phyloP scores from a whole-genome alignment of 2,797 vertebrate genomes.

The Enteromius viviparus region DNA sequence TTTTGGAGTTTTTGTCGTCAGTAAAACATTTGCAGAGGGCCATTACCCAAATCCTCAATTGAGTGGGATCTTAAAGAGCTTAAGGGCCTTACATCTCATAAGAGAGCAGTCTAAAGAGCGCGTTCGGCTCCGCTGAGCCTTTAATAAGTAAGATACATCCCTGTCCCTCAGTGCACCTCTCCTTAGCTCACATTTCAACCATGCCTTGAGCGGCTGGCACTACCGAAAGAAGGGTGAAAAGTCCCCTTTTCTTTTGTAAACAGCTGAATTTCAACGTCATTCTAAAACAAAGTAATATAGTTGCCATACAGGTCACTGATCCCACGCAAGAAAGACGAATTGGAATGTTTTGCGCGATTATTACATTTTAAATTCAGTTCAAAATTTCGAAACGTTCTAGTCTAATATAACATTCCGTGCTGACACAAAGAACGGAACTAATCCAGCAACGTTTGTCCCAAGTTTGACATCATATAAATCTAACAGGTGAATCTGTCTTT shows the following conservation, averaged over 20 bases:
- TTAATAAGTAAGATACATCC: constrained; percentile 55
- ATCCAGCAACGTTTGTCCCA: not conserved
- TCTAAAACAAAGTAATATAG: constrained; percentile 34
- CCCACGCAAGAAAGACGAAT: not conserved
- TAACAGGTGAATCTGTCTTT: not conserved
- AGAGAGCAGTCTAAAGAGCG: constrained; percentile 55
- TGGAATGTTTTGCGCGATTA: not conserved
- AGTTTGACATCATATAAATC: not conserved
- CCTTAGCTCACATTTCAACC: constrained; percentile 21
- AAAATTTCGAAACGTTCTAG: not conserved
- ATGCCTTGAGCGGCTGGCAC: constrained; percentile 36
- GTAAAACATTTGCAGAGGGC: constrained; percentile 48
- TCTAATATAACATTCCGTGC: not conserved
- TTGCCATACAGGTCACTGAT: not conserved
- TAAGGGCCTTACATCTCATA: constrained; percentile 54
- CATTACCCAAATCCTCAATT: constrained; percentile 62
- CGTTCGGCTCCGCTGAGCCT: constrained; percentile 60
- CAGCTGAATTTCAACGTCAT: constrained; percentile 35
- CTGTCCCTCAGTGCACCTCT: constrained; percentile 40
- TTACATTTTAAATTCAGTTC: not conserved
- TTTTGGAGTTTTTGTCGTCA: constrained; percentile 1
- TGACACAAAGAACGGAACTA: not conserved
- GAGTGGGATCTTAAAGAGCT: constrained; percentile 60
- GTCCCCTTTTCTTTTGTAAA: constrained; percentile 37
- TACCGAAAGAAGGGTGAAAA: constrained; percentile 34